Base-by-base conservation (phyloP, 2,797 vertebrate genomes). In the Enteromius radiatus region DNA sequence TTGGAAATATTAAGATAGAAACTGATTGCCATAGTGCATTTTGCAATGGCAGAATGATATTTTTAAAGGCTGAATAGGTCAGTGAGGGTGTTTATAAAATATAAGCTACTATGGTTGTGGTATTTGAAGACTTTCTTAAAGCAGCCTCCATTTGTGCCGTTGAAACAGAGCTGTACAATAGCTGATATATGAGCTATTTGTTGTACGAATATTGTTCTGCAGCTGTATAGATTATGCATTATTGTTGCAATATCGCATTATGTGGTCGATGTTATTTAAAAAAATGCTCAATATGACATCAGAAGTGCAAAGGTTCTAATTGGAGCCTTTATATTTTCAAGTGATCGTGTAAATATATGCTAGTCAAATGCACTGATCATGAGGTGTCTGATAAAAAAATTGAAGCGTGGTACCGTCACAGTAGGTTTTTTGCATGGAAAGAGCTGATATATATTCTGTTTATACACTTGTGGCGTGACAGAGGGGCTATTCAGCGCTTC, bases 391-490 rank as follows among this genome's bases (percentile, higher is more conserved):
- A 76, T 28, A 11, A 15, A 23, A 10, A 26, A 2, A 43, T 26
- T 38, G 8, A 19, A 43, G 14, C n/a, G 1, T 31, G 3, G 9
- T 21, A 1, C 10, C 10, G 3, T 33, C 43, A 33, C 28, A 49
- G 63, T 17, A 52, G 33, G 2, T 23, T 33, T 49, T 21, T 78
- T 65, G 59, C 36, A 67, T 67, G 43, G 43, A 78, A 52, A 23
- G 41, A 63, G 56, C 52, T 63, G 74, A 63, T 63, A 63, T 43
- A 76, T 63, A 76, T 43, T 76, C 74, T 45, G 56, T 43, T 26
- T 43, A 61, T 61, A 31, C 74, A 26, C 74, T 61, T n/a, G 36
- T 61, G 14, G 0, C 4, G 17, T 26, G 56, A 76, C 36, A 76
- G 74, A 63, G n/a, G 56, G 17, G 56, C 47, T 59, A 52, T 80